These are phyloP conservation scores for Stenopsyche tienmushanensis DNA, from an alignment of 1,140 invertebrate species.

Conservation along the genomic window DNA sequence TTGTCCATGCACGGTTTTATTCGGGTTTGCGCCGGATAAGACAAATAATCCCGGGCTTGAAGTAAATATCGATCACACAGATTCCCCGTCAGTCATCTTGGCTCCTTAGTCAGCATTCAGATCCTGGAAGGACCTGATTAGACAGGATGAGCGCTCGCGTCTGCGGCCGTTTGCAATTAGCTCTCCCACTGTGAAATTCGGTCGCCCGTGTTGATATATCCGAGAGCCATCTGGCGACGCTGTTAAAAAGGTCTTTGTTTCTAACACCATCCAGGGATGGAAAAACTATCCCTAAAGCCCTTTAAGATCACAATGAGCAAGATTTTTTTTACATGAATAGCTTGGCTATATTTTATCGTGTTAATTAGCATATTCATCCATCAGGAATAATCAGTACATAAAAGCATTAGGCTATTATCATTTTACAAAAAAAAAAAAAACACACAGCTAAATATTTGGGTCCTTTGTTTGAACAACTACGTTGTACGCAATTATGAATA, in stretches of 20 bases:
- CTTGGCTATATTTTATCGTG: too few species aligned
- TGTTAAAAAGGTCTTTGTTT: neutral
- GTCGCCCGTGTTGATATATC: neutral
- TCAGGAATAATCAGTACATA: too few species aligned
- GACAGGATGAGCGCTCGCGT: neutral
- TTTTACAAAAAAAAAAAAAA: too few species aligned
- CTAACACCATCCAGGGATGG: neutral
- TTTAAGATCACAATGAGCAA: too few species aligned
- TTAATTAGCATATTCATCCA: too few species aligned
- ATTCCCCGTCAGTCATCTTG: neutral
- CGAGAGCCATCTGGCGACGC: neutral
- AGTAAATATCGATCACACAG: neutral
- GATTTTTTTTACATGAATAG: too few species aligned
- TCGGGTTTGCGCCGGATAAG: neutral
- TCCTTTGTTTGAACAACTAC: too few species aligned
- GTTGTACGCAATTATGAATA: too few species aligned
- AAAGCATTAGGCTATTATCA: too few species aligned
- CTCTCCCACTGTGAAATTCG: conserved; percentile 1
- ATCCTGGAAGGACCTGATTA: neutral
- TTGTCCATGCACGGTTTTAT: neutral
- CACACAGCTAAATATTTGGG: too few species aligned
- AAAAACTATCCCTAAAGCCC: neutral
- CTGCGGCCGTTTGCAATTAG: conserved; percentile 1
- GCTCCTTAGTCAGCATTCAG: neutral
- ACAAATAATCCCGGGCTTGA: neutral